Percentiles rank a stretch among this genome's conserved stretches.
Evolutionary conservation across 2,888 invertebrate genomes (phyloP).

Genomic region (Trissonchulus latispiculum): DNA sequence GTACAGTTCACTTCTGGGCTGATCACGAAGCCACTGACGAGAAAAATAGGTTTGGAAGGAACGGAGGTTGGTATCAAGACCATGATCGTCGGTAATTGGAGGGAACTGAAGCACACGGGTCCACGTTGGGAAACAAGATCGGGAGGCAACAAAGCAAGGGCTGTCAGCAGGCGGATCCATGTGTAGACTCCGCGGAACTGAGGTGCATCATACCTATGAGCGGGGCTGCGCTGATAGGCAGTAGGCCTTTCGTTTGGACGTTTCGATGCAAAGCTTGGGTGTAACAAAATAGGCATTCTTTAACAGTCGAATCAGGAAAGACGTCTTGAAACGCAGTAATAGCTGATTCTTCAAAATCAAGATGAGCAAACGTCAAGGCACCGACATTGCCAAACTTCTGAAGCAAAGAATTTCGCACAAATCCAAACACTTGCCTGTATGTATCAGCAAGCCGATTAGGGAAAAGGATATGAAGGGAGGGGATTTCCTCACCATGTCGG

Average conservation of each 20-base stretch:
- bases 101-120: neutral
- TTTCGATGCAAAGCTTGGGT: neutral
- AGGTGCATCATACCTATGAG: neutral
- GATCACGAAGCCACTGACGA: neutral
- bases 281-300: neutral
- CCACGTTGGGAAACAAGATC: neutral
- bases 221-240: neutral
- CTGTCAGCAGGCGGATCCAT: neutral
- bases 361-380: neutral
- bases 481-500: neutral
- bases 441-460: neutral
- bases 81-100: neutral
- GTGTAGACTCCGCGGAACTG: neutral
- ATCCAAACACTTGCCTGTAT: neutral
- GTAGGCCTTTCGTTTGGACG: neutral
- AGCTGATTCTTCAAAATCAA: constrained; percentile 2
- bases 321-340: neutral
- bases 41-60: neutral
- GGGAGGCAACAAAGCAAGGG: too few species aligned
- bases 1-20: neutral
- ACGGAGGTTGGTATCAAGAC: neutral
- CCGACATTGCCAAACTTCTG: neutral
- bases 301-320: neutral
- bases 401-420: neutral
- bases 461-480: neutral